phyloP scores from a whole-genome alignment of 2,888 invertebrate species.

The Dicycla oo region DNA sequence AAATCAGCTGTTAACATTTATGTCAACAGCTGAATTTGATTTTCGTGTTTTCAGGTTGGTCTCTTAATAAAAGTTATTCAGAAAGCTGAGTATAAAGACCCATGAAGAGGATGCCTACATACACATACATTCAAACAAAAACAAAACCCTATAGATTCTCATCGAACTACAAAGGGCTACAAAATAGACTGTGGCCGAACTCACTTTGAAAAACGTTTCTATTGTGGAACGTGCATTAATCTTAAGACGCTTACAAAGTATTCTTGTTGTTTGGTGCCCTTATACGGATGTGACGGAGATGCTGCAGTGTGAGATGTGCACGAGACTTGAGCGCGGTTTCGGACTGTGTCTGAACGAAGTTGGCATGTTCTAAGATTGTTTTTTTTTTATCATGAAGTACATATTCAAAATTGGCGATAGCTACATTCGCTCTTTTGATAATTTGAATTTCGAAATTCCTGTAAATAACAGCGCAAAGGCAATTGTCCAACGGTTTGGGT shows the following conservation, averaged over 20 bases:
- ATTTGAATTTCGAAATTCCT: too few relatives aligned
- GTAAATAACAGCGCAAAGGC: neutral
- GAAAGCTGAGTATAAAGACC: too few relatives aligned
- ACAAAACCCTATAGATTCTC: slow-evolving; percentile 32
- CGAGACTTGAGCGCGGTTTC: slow-evolving; percentile 11
- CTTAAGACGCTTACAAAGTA: slow-evolving; percentile 71
- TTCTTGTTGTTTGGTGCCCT: slow-evolving; percentile 68
- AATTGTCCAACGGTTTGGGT: neutral
- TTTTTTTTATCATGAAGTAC: neutral
- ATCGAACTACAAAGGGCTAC: slow-evolving; percentile 64
- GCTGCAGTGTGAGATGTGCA: slow-evolving; percentile 6
- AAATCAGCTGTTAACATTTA: too few relatives aligned
- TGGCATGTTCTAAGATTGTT: neutral
- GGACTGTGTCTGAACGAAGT: neutral
- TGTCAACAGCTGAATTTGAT: too few relatives aligned
- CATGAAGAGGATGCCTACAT: too few relatives aligned
- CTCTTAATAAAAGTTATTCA: too few relatives aligned
- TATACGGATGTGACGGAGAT: slow-evolving; percentile 63
- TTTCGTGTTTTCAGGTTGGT: too few relatives aligned
- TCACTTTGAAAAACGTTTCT: slow-evolving; percentile 70
- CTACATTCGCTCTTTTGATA: neutral
- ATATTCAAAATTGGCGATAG: neutral
- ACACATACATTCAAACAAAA: slow-evolving; percentile 33
- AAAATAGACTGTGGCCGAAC: slow-evolving; percentile 56
- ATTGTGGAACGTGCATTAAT: slow-evolving; percentile 71